A percentile compares a stretch with the other conserved stretches of the same genome.
Evolutionary conservation across 1,140 invertebrate genomes (phyloP).

Genomic region (Gyrodactylus bullatarudis): DNA sequence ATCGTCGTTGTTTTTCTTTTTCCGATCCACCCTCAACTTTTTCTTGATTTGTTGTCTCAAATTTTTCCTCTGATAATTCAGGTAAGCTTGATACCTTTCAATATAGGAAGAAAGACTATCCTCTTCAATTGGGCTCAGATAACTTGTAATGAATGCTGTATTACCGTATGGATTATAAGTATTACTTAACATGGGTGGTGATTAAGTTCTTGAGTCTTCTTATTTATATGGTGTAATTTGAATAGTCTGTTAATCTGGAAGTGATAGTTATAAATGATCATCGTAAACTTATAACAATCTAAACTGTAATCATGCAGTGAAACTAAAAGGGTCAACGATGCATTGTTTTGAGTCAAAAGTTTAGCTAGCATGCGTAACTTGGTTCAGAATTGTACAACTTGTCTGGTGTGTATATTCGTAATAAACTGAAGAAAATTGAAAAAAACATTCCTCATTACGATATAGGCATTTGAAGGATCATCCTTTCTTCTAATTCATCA

Average conservation of each 20-base stretch:
- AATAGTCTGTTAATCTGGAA: neutral
- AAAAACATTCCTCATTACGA: no score
- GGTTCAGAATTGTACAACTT: no score
- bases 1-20: neutral
- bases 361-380: no score
- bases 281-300: neutral
- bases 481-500: no score
- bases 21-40: neutral
- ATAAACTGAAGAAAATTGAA: no score
- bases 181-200: neutral
- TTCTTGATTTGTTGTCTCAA: neutral
- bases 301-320: neutral
- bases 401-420: no score
- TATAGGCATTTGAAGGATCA: no score
- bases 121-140: neutral
- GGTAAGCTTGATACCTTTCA: neutral
- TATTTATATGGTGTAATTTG: neutral
- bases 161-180: no score
- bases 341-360: no score
- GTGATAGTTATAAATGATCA: neutral
- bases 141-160: neutral
- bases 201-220: neutral
- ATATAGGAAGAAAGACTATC: neutral
- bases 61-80: neutral
- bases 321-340: neutral